Conservation (phyloP, 2,797 vertebrate species). For the Pempheris klunzingeri region DNA sequence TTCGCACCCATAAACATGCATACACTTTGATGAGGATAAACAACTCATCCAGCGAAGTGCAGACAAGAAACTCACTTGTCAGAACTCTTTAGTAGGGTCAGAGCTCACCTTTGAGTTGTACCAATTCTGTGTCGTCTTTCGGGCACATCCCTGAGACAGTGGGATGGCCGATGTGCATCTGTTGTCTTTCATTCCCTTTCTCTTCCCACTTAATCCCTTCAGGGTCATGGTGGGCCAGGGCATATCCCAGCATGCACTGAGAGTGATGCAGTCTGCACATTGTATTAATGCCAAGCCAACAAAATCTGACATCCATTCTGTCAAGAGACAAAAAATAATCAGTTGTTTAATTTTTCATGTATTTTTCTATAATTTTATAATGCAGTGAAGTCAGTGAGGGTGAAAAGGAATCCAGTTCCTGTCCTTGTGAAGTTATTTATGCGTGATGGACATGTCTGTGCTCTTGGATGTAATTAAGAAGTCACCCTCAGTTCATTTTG, state of each 20-base stretch:
- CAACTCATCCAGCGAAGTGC: conserved; percentile 6
- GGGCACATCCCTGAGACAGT: conserved; percentile 47
- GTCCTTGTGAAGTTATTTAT: conserved; percentile 7
- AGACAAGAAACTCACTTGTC: conserved; percentile 27
- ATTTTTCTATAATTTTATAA: not conserved
- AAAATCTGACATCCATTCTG: conserved; percentile 8
- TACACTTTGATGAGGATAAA: conserved; percentile 2
- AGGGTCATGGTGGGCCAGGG: conserved; percentile 27
- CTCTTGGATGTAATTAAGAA: conserved; percentile 37
- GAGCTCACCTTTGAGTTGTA: conserved; percentile 53
- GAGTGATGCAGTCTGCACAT: conserved; percentile 2
- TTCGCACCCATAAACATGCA: conserved; percentile 37
- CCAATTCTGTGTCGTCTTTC: conserved; percentile 37
- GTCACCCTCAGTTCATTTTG: conserved; percentile 26
- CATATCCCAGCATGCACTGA: conserved; percentile 44
- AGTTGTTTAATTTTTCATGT: conserved; percentile 1
- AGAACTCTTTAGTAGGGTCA: conserved; percentile 47
- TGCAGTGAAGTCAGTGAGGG: not conserved
- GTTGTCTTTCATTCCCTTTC: conserved; percentile 51
- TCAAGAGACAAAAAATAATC: conserved; percentile 33
- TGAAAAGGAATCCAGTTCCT: not conserved
- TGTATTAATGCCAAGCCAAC: conserved; percentile 18
- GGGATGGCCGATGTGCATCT: conserved; percentile 43
- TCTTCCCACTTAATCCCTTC: conserved; percentile 50
- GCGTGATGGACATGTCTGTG: conserved; percentile 11